phyloP scores from a whole-genome alignment of 2,113 vertebrate genomes.

The Rhipidura dahli region DNA sequence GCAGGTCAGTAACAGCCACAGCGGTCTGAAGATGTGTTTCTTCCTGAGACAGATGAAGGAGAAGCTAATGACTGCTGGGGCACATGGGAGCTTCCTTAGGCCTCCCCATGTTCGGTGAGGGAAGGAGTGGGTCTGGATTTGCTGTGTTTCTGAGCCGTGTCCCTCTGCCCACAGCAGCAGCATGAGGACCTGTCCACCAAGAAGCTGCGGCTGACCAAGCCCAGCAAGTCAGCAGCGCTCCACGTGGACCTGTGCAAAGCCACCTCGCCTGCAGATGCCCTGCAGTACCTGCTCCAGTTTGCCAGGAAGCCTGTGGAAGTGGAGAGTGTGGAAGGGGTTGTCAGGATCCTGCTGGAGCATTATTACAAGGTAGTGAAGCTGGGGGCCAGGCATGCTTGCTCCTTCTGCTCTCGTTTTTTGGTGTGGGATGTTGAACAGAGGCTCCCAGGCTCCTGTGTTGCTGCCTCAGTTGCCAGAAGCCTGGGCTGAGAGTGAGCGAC shows the following conservation, averaged over 20 bases:
- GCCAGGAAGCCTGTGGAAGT: constrained; percentile 91
- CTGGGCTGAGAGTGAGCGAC: background rate
- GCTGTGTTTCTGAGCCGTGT: background rate
- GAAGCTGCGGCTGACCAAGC: constrained; percentile 92
- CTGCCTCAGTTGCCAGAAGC: background rate
- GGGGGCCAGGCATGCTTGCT: background rate
- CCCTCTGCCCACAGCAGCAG: constrained; percentile 71
- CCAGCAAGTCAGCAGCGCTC: constrained; percentile 93
- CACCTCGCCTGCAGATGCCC: constrained; percentile 86
- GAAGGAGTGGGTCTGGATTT: background rate
- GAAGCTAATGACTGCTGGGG: rapidly evolving
- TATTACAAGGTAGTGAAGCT: constrained; percentile 88
- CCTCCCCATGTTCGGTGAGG: rapidly evolving
- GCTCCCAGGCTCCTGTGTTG: background rate
- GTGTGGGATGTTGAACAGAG: background rate
- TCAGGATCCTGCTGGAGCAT: constrained; percentile 92
- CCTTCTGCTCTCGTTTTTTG: background rate
- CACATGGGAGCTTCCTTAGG: background rate
- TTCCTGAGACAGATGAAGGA: rapidly evolving
- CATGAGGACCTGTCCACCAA: constrained; percentile 87
- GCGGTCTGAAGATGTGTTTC: rapidly evolving
- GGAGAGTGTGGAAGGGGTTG: constrained; percentile 93
- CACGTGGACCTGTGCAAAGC: constrained; percentile 96
- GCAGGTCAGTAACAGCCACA: background rate
- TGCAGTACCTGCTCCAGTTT: constrained; percentile 94